These are phyloP conservation scores for Patella depressa DNA, from an alignment of 2,888 invertebrate genomes.

Conservation along the genomic window DNA sequence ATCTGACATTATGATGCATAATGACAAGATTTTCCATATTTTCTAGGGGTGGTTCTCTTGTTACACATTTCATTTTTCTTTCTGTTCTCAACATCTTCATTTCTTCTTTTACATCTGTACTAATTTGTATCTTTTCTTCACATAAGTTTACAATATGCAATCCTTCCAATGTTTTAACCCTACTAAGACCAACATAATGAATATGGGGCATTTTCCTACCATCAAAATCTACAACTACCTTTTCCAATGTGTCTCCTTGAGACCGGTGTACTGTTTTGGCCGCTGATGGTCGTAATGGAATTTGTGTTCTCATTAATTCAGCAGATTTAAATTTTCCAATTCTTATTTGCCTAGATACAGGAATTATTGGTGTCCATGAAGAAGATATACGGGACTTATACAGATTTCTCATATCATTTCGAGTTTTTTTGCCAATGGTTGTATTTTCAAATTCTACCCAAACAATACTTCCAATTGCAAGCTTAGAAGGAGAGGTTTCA, in stretches of 20 bases:
- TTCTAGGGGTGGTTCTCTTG: neutral
- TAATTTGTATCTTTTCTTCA: constrained; percentile 17
- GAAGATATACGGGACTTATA: constrained; percentile 12
- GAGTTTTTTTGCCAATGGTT: constrained; percentile 20
- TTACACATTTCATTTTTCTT: neutral
- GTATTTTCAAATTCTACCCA: constrained; percentile 24
- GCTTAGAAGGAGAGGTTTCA: neutral
- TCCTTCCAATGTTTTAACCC: constrained; percentile 18
- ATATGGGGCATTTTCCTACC: constrained; percentile 19
- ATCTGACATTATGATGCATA: neutral
- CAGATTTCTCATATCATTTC: constrained; percentile 19
- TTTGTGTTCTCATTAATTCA: constrained; percentile 25
- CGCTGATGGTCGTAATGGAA: constrained; percentile 28
- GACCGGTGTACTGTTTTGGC: constrained; percentile 33
- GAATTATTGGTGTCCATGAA: constrained; percentile 29
- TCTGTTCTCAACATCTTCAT: constrained; percentile 21
- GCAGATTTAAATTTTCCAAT: constrained; percentile 17
- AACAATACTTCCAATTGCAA: constrained; percentile 25
- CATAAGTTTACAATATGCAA: constrained; percentile 26
- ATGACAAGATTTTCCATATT: neutral
- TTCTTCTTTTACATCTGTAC: constrained; percentile 24
- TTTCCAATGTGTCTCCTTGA: constrained; percentile 30
- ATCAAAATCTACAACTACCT: constrained; percentile 24
- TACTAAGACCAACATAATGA: constrained; percentile 31
- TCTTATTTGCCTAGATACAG: constrained; percentile 18